Evolutionary conservation across 2,888 invertebrate species (phyloP), one percentile per base, ranked within the genome.

Genomic region (Lycocerus yunnanus): DNA sequence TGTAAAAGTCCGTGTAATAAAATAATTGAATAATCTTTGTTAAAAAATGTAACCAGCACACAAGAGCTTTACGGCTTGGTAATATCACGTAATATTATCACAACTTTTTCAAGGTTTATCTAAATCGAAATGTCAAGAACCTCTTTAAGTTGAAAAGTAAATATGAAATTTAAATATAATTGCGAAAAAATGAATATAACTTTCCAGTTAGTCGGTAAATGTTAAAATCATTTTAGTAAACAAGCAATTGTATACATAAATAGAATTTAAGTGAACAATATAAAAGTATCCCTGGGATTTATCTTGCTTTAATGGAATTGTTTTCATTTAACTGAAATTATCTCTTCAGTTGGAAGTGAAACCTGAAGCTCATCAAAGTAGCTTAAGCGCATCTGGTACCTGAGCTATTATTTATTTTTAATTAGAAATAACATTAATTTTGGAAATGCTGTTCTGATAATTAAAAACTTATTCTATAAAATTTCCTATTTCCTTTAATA

Each of bases 361-460:
- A 43, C 43, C 43, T 43, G 43, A 63, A 63, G 18, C 61, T 63
- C 61, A 18, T 63, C 20, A 63, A 63, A 63, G 20, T 63, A 63
- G 16, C 18, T 18, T 63, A 20, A 43, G 27, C 60, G 61, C 69
- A 69, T 69, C 69, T 69, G 69, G 61, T 69, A 69, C 69, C 69
- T n/a, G 21, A 24, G 69, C 24, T 60, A 27, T 69, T 43, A 18
- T 58, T 20, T 58, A 59, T 68, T 58, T 59, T 43, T 43, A 43
- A 43, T 43, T 43, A 43, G 43, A 43, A 43, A 43, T 43, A 61
- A 18, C 61, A 61, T 13, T 14, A 61, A 43, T 43, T 43, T 43
- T 43, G n/a, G 43, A 43, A 43, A 43, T 43, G 43, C n/a, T 43
- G 43, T 43, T 43, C 43, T 43, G 43, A 43, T 43, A 43, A 43